Base-by-base conservation (phyloP, 1,140 invertebrate species). In the Drosophila kanapiae region DNA sequence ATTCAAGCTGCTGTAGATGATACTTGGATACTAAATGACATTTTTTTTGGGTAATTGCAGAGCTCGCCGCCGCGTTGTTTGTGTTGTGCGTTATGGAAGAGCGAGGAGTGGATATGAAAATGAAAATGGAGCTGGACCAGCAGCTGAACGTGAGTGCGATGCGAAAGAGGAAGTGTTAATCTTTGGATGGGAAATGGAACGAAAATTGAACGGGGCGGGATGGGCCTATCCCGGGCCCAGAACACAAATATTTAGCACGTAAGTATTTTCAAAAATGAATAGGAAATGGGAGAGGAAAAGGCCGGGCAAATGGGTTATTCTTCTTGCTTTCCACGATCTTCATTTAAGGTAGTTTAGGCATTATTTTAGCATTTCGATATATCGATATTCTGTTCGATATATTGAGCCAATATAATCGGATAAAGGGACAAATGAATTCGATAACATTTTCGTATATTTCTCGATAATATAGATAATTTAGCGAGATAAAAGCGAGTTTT, bases 1-100 rank as follows among this genome's bases (percentile, higher is more conserved):
- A 35, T 16, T 29, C 57, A 72, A 48, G 54, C 23, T 40, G 61
- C 33, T 54, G 18, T 56, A 8, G 3, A 38, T 37, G 16, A 14
- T 16, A 42, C 48, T 40, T 14, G 27, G 38, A 63, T 23, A 43
- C 11, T 27, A 35, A 14, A 14, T 35, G 14, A 10, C 6, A 65
- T 23, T 16, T 11, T 18, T 45, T 35, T 6, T 23, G 23, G 5
- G 10, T 27, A 37, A 16, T 67, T 68, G 14, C 63, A 69, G 65
- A 40, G 45, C 37, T 68, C 64, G 62, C 9, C 53, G 48, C 64
- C 45, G 45, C 38, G 67, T 69, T 69, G 63, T 69, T 69, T 54
- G 63, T 69, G 67, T 69, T 67, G 62, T 68, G 63, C 65, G 62
- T 69, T 69, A 68, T 68, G 65, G 45, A 69, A 67, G 35, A 27